Conservation (phyloP, 2,888 invertebrate genomes). For the Apamea anceps region DNA sequence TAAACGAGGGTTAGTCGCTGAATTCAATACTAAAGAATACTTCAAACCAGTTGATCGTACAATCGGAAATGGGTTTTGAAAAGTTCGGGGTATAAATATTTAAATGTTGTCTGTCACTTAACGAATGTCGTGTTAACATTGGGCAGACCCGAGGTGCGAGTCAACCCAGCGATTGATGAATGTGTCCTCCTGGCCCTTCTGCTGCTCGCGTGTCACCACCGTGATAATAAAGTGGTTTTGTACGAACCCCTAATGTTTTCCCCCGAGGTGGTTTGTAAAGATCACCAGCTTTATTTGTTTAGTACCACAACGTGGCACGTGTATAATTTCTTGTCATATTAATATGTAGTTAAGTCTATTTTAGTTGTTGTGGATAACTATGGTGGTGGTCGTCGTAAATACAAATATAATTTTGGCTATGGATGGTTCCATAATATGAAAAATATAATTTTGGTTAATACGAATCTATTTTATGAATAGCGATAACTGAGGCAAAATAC, state of each 20-base stretch:
- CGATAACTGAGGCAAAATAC: background rate
- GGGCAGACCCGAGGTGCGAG: constrained; percentile 25
- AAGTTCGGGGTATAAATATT: constrained; percentile 52
- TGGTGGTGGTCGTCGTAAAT: background rate
- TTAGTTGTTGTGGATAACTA: constrained; percentile 10
- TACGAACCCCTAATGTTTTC: constrained; percentile 49
- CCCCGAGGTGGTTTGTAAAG: constrained; percentile 37
- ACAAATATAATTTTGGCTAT: background rate
- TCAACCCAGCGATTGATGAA: constrained; percentile 56
- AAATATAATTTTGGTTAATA: constrained; percentile 16
- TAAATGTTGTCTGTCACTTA: constrained; percentile 48
- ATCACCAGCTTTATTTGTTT: constrained; percentile 52
- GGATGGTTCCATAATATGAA: background rate
- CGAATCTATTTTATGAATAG: background rate
- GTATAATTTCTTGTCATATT: constrained; percentile 42
- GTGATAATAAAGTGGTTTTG: constrained; percentile 59
- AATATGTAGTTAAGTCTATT: constrained; percentile 16
- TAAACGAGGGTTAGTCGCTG: background rate
- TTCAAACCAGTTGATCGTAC: constrained; percentile 26
- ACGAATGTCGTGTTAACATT: constrained; percentile 47
- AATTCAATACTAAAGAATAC: constrained; percentile 22
- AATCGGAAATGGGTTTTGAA: constrained; percentile 28
- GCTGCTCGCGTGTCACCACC: constrained; percentile 55
- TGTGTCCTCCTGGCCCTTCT: constrained; percentile 33
- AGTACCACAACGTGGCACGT: constrained; percentile 11